Evolutionary conservation across 1,140 invertebrate genomes (phyloP), one percentile per base, ranked within the genome.

Genomic region (Zaprionus nigranus): DNA sequence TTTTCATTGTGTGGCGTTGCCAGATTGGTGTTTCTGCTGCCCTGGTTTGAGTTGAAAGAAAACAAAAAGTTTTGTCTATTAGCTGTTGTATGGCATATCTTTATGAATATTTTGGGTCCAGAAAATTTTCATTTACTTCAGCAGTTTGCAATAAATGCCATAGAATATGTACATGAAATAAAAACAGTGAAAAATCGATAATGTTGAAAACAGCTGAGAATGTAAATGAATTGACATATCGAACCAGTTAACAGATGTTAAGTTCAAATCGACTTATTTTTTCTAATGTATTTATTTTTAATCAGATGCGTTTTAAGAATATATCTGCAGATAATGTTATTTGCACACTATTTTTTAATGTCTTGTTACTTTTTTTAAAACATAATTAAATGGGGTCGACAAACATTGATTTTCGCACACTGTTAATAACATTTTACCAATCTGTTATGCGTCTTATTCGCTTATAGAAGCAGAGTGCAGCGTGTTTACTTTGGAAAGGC

Each of bases 351-450:
- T 51, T 24, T 22, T 5, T 9, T 3, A 9, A 51, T 24, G 20
- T 13, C 5, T 5, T 13, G 6, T 12, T 51, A 12, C 2, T 0
- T 24, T 9, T 9, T 5, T 13, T 9, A 24, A 51, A 51, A 24
- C 5, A 11, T 13, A 13, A 12, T 51, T 24, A 24, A 2, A 13
- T 51, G 4, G 0, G 5, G 11, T 49, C 1, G 7, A 9, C 2
- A 15, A 15, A 28, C 9, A 56, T 56, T 51, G 46, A 51, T 51
- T 51, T 54, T 56, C 13, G 24, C 12, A 28, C 20, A n/a, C 34
- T 63, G 58, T 70, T 20, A 65, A 56, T 65, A 65, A 65, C 62
- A 64, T 43, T 20, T 49, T 1, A 6, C 9, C 17, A 12, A 3
- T n/a, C 53, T 65, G 51, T 65, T 65, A 51, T 13, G 34, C 34